Conservation (phyloP, 1,140 invertebrate genomes). For the Spodoptera litura region DNA sequence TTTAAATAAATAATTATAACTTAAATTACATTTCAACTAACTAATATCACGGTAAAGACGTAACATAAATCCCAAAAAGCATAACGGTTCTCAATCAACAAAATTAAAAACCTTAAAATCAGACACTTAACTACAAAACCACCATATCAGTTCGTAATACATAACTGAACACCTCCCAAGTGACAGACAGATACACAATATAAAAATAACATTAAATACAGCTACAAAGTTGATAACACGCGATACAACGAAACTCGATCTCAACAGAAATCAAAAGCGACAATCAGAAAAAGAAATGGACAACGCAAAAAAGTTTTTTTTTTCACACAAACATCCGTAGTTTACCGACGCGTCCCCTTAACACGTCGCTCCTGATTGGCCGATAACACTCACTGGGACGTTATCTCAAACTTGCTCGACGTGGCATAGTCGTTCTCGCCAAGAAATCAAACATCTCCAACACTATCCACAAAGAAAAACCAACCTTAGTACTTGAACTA, state of each 20-base stretch:
- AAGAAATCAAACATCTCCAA: conserved; percentile 24
- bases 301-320: conserved; percentile 23
- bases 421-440: conserved; percentile 30
- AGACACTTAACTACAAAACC: too few relatives aligned
- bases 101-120: too few relatives aligned
- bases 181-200: too few relatives aligned
- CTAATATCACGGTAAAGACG: too few relatives aligned
- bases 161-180: too few relatives aligned
- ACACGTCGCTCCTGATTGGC: conserved; percentile 53
- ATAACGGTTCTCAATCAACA: too few relatives aligned
- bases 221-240: conserved; percentile 8
- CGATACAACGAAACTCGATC: conserved; percentile 18
- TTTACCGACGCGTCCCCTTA: conserved; percentile 46
- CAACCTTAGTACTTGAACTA: background rate
- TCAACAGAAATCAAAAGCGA: conserved; percentile 24
- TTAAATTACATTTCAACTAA: too few relatives aligned
- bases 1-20: too few relatives aligned
- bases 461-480: background rate
- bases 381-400: conserved; percentile 52
- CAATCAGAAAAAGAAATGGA: conserved; percentile 27
- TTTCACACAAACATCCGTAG: conserved; percentile 38
- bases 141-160: too few relatives aligned
- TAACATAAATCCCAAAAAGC: too few relatives aligned
- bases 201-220: conserved; percentile 3
- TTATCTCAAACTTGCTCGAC: conserved; percentile 50